Conservation (phyloP, 2,113 vertebrate species). For the Ophthalmolycus amberensis region DNA sequence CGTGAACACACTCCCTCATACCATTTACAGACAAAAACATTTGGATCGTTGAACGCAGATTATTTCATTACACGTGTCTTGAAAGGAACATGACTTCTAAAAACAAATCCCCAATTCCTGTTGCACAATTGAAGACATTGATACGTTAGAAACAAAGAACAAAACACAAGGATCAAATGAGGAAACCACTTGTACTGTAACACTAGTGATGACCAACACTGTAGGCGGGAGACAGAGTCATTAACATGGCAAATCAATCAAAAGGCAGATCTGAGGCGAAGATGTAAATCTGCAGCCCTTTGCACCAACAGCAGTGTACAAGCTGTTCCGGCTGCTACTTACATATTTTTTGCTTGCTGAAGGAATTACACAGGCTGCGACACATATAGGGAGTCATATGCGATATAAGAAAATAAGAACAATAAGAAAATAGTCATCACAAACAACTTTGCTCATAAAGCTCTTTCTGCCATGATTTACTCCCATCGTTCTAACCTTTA, state of each 20-base stretch:
- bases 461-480: slow-evolving; percentile 32
- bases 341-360: slow-evolving; percentile 25
- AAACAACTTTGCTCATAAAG: slow-evolving; percentile 38
- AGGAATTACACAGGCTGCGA: slow-evolving; percentile 45
- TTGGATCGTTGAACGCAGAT: neutral
- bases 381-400: slow-evolving; percentile 24
- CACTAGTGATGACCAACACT: slow-evolving; percentile 41
- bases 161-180: slow-evolving; percentile 18
- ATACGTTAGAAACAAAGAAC: slow-evolving; percentile 4
- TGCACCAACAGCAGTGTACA: slow-evolving; percentile 8
- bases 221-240: slow-evolving; percentile 17
- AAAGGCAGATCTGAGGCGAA: slow-evolving; percentile 36
- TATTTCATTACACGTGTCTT: slow-evolving; percentile 10
- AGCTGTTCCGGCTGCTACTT: neutral
- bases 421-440: slow-evolving; percentile 19
- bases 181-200: slow-evolving; percentile 35
- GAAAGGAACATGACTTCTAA: slow-evolving; percentile 30
- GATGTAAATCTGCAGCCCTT: slow-evolving; percentile 39
- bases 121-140: slow-evolving; percentile 19
- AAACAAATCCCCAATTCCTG: slow-evolving; percentile 27
- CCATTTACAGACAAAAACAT: slow-evolving; percentile 37
- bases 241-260: slow-evolving; percentile 53
- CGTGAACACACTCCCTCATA: slow-evolving; percentile 30
- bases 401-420: slow-evolving; percentile 13
- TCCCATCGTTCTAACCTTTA: slow-evolving; percentile 46